Conservation (phyloP, 2,113 vertebrate genomes). For the Globicephala melas region DNA sequence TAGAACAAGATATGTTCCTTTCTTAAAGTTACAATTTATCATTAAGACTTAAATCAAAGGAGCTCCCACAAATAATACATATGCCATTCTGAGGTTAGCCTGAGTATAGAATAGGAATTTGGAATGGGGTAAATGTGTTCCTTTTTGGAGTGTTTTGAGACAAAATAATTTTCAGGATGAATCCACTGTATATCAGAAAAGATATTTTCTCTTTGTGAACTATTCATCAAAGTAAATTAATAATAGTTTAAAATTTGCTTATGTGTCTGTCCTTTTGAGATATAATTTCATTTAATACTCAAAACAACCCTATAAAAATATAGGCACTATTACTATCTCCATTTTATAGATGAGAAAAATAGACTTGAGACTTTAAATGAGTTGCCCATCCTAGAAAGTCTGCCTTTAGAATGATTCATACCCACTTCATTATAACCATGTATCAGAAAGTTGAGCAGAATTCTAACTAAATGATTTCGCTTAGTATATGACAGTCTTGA, state of each 20-base stretch:
- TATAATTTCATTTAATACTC: neutral
- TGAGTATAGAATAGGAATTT: neutral
- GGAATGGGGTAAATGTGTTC: neutral
- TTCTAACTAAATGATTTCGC: neutral
- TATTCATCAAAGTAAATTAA: neutral
- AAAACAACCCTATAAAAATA: neutral
- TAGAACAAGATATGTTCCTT: neutral
- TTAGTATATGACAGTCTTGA: neutral
- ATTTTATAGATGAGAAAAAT: neutral
- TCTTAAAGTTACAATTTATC: neutral
- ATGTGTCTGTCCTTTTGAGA: neutral
- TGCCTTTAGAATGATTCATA: neutral
- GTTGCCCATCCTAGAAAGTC: neutral
- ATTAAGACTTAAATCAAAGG: neutral
- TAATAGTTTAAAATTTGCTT: neutral
- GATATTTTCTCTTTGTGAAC: neutral
- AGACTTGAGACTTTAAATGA: neutral
- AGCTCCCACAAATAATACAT: neutral
- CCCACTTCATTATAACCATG: neutral
- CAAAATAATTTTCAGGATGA: neutral
- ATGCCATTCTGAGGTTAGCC: neutral
- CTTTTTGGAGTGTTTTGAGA: neutral
- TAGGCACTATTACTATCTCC: neutral
- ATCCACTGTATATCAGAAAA: neutral
- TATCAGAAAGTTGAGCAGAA: neutral